phyloP scores from a whole-genome alignment of 2,113 vertebrate genomes.

The Sciurus niger region DNA sequence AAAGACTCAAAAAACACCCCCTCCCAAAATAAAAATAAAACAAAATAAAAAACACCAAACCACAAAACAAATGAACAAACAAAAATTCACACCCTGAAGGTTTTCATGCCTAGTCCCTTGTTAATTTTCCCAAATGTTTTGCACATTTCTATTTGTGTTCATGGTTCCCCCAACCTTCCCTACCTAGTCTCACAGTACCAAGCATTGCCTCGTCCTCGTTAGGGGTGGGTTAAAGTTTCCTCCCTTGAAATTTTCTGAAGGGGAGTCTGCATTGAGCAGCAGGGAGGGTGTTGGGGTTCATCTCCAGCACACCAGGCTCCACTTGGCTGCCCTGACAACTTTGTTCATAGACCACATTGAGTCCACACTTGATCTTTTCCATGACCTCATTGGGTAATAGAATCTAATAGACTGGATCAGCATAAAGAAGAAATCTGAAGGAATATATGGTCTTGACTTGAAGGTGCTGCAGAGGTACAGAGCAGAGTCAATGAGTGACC shows the following conservation, averaged over 20 bases:
- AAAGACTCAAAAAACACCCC: too few species aligned
- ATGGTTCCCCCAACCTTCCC: background rate
- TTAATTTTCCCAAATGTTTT: background rate
- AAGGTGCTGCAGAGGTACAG: background rate
- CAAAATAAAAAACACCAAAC: too few species aligned
- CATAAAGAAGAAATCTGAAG: background rate
- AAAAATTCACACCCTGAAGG: background rate
- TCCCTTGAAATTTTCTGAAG: background rate
- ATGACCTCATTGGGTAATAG: background rate
- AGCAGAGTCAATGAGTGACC: background rate
- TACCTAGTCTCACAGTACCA: background rate
- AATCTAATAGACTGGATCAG: background rate
- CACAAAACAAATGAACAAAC: too few species aligned
- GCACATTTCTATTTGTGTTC: background rate
- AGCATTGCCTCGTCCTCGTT: background rate
- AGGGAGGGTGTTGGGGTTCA: fast-evolving
- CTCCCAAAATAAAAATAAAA: too few species aligned
- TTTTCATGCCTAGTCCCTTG: background rate
- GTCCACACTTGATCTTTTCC: background rate
- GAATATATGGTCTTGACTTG: background rate
- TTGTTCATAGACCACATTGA: background rate
- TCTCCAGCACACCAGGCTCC: background rate
- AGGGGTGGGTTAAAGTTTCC: fast-evolving
- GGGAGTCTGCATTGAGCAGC: background rate
- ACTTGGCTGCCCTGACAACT: background rate